Conservation (phyloP, 2,113 vertebrate genomes). For the Sardina pilchardus region DNA sequence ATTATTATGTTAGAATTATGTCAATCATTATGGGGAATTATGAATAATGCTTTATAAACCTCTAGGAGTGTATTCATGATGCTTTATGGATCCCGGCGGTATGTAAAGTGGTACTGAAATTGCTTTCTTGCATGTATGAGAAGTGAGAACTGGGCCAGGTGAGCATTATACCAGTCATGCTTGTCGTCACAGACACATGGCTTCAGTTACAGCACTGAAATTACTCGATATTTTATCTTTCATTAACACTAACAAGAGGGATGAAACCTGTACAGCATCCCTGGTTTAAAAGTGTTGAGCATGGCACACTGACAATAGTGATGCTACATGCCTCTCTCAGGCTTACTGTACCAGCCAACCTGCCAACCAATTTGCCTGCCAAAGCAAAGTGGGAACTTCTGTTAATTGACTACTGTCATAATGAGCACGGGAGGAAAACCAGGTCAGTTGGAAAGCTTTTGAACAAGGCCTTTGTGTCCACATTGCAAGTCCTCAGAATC, state of each 20-base stretch:
- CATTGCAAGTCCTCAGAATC: background rate
- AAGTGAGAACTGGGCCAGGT: background rate
- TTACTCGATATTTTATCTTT: too few relatives aligned
- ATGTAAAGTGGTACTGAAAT: background rate
- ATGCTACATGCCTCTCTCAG: background rate
- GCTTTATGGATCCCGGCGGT: too few relatives aligned
- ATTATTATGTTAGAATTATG: too few relatives aligned
- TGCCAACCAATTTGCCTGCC: background rate
- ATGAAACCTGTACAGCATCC: background rate
- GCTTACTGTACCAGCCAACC: constrained; percentile 17
- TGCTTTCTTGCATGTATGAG: background rate
- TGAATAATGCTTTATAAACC: too few relatives aligned
- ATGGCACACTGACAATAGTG: background rate
- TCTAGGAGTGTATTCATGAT: too few relatives aligned
- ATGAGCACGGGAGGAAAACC: constrained; percentile 54
- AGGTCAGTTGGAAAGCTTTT: constrained; percentile 64
- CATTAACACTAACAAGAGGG: background rate
- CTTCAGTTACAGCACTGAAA: too few relatives aligned
- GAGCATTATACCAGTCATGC: background rate
- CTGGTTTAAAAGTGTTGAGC: background rate
- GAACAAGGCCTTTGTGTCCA: constrained; percentile 41
- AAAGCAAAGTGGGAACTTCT: constrained; percentile 23
- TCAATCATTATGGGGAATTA: too few relatives aligned
- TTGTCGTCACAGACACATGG: background rate
- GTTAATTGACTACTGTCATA: constrained; percentile 54